phyloP scores from a whole-genome alignment of 2,888 invertebrate genomes.

The Caenorhabditis doughertyi region DNA sequence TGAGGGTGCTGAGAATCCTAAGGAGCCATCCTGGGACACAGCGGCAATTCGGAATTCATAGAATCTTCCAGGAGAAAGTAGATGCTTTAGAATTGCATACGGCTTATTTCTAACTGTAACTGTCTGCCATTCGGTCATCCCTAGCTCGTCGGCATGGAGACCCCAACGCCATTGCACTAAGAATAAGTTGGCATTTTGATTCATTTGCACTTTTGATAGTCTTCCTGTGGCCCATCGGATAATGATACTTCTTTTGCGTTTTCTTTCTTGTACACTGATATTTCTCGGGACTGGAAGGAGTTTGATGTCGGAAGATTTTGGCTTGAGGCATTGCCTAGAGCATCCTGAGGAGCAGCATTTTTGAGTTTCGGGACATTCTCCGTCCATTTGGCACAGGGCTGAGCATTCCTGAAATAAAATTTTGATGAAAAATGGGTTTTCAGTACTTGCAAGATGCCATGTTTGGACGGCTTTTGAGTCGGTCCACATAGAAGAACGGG shows the following conservation, averaged over 20 bases:
- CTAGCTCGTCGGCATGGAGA: conserved; percentile 67
- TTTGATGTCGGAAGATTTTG: conserved; percentile 58
- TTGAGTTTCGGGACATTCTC: conserved; percentile 82
- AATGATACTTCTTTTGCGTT: conserved; percentile 79
- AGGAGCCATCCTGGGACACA: conserved; percentile 81
- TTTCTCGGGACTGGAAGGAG: conserved; percentile 78
- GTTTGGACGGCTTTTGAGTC: no score
- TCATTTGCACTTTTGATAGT: conserved; percentile 69
- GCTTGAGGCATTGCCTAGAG: conserved; percentile 73
- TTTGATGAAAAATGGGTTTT: background rate
- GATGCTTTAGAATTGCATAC: conserved; percentile 82
- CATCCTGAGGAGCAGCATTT: conserved; percentile 83
- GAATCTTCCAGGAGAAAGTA: conserved; percentile 80
- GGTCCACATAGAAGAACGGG: no score
- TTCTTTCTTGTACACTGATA: conserved; percentile 79
- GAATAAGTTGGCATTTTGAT: conserved; percentile 78
- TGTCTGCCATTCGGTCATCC: conserved; percentile 82
- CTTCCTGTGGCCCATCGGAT: conserved; percentile 80
- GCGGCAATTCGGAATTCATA: conserved; percentile 82
- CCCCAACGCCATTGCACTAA: conserved; percentile 82
- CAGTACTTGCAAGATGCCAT: no score
- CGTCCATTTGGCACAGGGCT: conserved; percentile 82
- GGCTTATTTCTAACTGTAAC: conserved; percentile 80
- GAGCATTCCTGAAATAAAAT: conserved; percentile 81
- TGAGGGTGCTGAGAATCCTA: conserved; percentile 82